Evolutionary conservation across 2,888 invertebrate genomes (phyloP).

Genomic region (Drosophila imparisetae): DNA sequence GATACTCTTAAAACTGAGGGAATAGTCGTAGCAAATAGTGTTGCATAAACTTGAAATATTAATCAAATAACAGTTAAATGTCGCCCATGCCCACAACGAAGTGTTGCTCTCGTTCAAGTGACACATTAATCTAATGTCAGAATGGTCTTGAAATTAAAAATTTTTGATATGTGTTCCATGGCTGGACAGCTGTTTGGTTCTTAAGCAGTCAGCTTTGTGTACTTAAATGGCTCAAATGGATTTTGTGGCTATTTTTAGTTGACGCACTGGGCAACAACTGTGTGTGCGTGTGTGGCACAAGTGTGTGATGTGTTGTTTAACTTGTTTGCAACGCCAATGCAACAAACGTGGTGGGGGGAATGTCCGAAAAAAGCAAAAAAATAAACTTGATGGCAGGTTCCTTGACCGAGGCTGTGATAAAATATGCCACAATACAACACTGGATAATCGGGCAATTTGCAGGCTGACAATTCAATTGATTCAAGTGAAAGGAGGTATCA

Average conservation of each 20-base stretch:
- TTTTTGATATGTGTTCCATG: constrained; percentile 49
- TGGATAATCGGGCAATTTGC: constrained; percentile 58
- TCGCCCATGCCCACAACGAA: background rate
- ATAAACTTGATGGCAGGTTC: constrained; percentile 49
- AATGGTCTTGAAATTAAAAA: constrained; percentile 39
- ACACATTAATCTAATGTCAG: constrained; percentile 50
- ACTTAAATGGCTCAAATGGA: constrained; percentile 46
- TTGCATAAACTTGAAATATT: background rate
- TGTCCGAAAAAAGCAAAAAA: constrained; percentile 4
- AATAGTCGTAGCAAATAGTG: background rate
- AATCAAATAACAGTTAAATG: background rate
- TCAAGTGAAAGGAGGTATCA: constrained; percentile 57
- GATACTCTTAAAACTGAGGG: background rate
- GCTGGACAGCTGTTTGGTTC: constrained; percentile 48
- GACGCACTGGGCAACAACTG: constrained; percentile 39
- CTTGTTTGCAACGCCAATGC: constrained; percentile 53
- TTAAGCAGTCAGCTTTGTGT: constrained; percentile 30
- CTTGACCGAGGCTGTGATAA: constrained; percentile 59
- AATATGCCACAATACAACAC: constrained; percentile 31
- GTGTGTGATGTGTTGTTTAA: constrained; percentile 29
- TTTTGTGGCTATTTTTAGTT: constrained; percentile 60
- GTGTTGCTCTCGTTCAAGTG: constrained; percentile 2
- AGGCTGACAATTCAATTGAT: constrained; percentile 63
- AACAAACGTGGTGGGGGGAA: constrained; percentile 13
- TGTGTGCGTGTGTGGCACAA: background rate